Evolutionary conservation across 1,140 invertebrate species (phyloP).

Genomic region (Doryteuthis pealeii): DNA sequence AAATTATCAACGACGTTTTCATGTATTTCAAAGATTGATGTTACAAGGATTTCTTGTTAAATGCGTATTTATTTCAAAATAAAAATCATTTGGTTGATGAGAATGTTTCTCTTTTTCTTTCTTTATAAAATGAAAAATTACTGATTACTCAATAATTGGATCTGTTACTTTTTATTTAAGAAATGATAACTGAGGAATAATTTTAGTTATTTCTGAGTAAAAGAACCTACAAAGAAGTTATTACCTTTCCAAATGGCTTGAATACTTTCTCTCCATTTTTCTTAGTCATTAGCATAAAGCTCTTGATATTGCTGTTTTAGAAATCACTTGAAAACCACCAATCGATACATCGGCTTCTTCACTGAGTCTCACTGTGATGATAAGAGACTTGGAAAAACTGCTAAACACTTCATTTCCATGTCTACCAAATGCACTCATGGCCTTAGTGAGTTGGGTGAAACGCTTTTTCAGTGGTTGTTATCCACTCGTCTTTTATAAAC

Average conservation of each 20-base stretch:
- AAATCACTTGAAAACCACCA: neutral
- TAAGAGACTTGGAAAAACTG: neutral
- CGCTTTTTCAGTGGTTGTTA: neutral
- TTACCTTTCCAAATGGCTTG: neutral
- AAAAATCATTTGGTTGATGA: too few relatives aligned
- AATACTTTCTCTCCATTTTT: neutral
- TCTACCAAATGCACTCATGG: neutral
- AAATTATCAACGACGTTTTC: too few relatives aligned
- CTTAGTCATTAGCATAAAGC: neutral
- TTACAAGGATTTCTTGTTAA: too few relatives aligned
- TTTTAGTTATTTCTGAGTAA: too few relatives aligned
- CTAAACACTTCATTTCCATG: neutral
- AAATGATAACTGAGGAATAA: too few relatives aligned
- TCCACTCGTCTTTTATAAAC: neutral
- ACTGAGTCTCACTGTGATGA: neutral
- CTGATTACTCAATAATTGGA: too few relatives aligned
- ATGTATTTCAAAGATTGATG: too few relatives aligned
- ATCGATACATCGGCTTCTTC: neutral
- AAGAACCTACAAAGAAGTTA: neutral
- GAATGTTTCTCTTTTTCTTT: too few relatives aligned
- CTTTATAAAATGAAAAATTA: too few relatives aligned
- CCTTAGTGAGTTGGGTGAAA: neutral
- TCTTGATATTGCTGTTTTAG: neutral
- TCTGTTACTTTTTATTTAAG: too few relatives aligned
- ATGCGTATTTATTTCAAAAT: too few relatives aligned